These are phyloP conservation scores for Argyrosomus regius DNA, from an alignment of 2,797 vertebrate species.

Conservation along the genomic window DNA sequence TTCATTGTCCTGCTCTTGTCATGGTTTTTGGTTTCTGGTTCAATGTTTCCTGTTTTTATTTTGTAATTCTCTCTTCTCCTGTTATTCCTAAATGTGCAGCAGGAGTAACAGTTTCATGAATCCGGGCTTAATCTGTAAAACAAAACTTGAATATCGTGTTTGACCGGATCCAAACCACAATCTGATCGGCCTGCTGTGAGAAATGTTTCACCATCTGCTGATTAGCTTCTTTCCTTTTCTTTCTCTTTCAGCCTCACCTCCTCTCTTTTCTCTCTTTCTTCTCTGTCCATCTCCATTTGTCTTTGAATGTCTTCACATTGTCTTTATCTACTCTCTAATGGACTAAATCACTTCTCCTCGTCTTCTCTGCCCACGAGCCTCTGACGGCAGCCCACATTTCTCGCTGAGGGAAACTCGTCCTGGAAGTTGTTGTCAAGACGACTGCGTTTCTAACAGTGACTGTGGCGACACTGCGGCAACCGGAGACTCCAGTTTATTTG, in stretches of 20 bases:
- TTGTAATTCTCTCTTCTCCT: no score
- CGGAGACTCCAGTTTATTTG: slow-evolving; percentile 21
- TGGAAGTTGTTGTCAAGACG: slow-evolving; percentile 70
- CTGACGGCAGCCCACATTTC: slow-evolving; percentile 63
- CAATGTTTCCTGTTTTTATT: no score
- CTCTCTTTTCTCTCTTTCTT: background rate
- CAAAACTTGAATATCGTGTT: no score
- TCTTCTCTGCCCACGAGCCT: slow-evolving; percentile 39
- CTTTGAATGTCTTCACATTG: slow-evolving; percentile 6
- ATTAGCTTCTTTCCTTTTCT: background rate
- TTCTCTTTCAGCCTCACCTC: background rate
- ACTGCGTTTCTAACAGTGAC: slow-evolving; percentile 41
- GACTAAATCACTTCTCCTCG: slow-evolving; percentile 22
- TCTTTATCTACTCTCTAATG: slow-evolving; percentile 22
- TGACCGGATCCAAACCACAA: no score
- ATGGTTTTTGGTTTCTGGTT: no score
- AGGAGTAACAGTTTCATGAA: no score
- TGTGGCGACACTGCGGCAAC: slow-evolving; percentile 51
- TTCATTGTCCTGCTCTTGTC: no score
- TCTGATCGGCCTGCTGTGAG: background rate
- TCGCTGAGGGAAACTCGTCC: slow-evolving; percentile 70
- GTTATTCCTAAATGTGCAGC: no score
- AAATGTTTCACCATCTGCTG: background rate
- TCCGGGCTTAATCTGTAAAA: no score
- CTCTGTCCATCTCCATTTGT: background rate